These are phyloP conservation scores for Peromyscus maniculatus DNA, from an alignment of 2,113 vertebrate genomes.

Conservation along the genomic window DNA sequence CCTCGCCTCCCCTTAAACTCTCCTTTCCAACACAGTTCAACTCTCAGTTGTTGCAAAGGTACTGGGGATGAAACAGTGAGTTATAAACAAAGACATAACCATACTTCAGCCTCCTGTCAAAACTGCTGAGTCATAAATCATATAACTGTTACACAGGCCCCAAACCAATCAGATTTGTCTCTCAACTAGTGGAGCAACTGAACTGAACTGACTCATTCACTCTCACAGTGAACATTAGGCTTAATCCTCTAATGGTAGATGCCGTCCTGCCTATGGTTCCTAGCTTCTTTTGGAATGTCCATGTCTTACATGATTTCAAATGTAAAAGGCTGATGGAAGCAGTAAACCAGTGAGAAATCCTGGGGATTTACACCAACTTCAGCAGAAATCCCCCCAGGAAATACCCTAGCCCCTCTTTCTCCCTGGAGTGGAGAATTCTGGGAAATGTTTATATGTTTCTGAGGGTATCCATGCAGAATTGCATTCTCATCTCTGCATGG, in stretches of 20 bases:
- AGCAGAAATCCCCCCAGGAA: background rate
- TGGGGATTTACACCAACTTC: background rate
- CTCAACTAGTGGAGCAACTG: background rate
- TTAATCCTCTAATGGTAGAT: background rate
- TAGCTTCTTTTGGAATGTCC: background rate
- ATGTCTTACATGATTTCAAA: background rate
- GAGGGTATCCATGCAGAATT: background rate
- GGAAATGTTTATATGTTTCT: background rate
- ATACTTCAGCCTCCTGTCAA: background rate
- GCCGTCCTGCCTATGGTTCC: background rate
- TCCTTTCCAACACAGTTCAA: background rate
- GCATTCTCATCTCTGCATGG: background rate
- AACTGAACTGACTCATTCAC: background rate
- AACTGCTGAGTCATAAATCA: background rate
- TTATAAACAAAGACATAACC: background rate
- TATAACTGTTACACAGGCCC: background rate
- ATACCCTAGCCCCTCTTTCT: background rate
- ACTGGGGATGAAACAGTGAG: background rate
- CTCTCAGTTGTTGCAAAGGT: background rate
- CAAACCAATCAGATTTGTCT: slow-evolving; percentile 10
- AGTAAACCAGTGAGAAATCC: background rate
- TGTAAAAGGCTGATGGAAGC: background rate
- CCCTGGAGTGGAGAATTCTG: background rate
- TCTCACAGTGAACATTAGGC: background rate
- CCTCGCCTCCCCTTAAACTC: background rate